A percentile compares a stretch with the other conserved stretches of the same genome.
phyloP scores from a whole-genome alignment of 1,140 invertebrate species.

The Ganaspis sp. region DNA sequence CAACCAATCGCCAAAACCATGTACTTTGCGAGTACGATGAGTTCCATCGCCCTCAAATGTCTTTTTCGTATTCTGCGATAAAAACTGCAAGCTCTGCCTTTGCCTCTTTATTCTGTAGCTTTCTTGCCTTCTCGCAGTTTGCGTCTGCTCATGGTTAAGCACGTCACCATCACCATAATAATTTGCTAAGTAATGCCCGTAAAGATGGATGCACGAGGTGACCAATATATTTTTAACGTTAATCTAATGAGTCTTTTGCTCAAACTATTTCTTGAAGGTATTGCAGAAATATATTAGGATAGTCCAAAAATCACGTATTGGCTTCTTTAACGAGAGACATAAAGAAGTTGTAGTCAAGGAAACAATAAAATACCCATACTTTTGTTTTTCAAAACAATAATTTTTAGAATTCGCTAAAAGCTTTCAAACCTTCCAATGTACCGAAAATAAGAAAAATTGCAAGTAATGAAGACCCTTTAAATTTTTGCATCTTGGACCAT shows the following conservation, averaged over 20 bases:
- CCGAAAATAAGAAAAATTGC: too few species aligned
- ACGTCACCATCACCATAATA: not conserved
- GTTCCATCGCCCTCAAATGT: conserved; percentile 24
- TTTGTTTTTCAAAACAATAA: too few species aligned
- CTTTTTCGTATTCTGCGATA: conserved; percentile 41
- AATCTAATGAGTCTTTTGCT: not conserved
- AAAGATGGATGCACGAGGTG: conserved; percentile 3
- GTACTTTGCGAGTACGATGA: conserved; percentile 2
- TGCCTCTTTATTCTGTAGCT: conserved; percentile 37
- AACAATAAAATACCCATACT: too few species aligned
- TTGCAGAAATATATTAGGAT: not conserved
- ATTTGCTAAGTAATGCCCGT: not conserved
- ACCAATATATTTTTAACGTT: not conserved
- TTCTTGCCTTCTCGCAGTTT: conserved; percentile 15
- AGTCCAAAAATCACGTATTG: too few species aligned
- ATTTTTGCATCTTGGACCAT: too few species aligned
- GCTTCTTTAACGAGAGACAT: too few species aligned
- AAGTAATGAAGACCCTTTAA: too few species aligned
- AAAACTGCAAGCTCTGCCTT: conserved; percentile 7
- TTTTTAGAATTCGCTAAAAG: too few species aligned
- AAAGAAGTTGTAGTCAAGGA: too few species aligned
- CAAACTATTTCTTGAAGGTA: not conserved
- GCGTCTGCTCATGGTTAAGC: conserved; percentile 22
- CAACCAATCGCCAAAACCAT: conserved; percentile 55
- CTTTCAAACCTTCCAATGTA: too few species aligned